Evolutionary conservation across 1,140 invertebrate species (phyloP).

Genomic region (Magallana ariakensis): DNA sequence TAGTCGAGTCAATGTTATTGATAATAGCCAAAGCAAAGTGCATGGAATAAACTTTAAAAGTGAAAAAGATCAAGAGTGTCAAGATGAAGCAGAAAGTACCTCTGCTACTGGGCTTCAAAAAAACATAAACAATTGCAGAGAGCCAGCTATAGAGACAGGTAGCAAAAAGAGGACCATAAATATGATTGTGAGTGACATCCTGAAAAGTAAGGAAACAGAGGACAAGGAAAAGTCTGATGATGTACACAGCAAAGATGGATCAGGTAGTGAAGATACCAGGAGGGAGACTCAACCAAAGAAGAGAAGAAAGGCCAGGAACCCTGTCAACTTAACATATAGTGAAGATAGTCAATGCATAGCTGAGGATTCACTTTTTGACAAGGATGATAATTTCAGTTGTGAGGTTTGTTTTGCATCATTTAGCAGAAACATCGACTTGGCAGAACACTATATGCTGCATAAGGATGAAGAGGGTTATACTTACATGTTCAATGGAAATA

Average conservation of each 20-base stretch:
- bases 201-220: slow-evolving; percentile 18
- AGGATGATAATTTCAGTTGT: slow-evolving; percentile 6
- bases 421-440: not conserved
- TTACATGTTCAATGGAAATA: not conserved
- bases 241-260: not conserved
- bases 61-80: not conserved
- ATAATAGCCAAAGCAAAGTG: not conserved
- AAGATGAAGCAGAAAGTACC: not conserved
- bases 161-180: slow-evolving; percentile 9
- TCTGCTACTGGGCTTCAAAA: not conserved
- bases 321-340: not conserved
- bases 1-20: not conserved
- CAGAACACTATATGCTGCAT: slow-evolving; percentile 6
- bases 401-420: not conserved
- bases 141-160: not conserved
- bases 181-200: slow-evolving; percentile 13
- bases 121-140: not conserved
- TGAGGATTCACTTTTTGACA: not conserved
- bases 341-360: not conserved
- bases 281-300: slow-evolving; percentile 18
- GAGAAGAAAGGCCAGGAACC: slow-evolving; percentile 2
- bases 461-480: not conserved
- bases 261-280: not conserved
- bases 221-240: slow-evolving; percentile 9
- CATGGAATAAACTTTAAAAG: not conserved